Evolutionary conservation across 2,113 vertebrate genomes (phyloP), one percentile per base, ranked within the genome.

Genomic region (Alaudala cheleensis): DNA sequence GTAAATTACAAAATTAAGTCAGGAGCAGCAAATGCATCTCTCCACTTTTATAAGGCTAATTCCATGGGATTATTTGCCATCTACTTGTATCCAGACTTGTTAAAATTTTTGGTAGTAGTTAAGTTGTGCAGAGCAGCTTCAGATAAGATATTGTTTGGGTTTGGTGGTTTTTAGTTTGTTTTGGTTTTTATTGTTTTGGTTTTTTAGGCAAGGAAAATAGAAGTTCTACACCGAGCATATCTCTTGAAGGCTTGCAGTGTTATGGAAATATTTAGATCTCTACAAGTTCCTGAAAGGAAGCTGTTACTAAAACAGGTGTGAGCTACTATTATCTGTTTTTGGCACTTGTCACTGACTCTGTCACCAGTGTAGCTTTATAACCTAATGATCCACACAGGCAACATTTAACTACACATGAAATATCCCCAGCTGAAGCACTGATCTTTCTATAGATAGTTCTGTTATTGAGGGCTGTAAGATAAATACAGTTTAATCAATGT

Each of bases 1-100:
- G 45, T 81, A 91, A 91, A 88, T 87, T 92, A 86, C 66, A 57
- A 92, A 94, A 81, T 80, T 24, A 85, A 92, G 42, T 76, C 72
- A 62, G n/a, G 66, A 88, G 72, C 56, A 90, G 57, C 31, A 92
- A 93, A 67, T 18, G 25, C 23, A 20, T 67, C 17, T 57, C 84
- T 53, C 29, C 1, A 2, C 51, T 81, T 76, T 47, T 22, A n/a
- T 28, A n/a, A 65, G 14, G n/a, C 33, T 73, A 72, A 92, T 92
- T 81, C 71, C 20, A 20, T 49, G 42, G 49, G 37, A 45, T 81
- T 86, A n/a, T 82, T 86, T 86, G 44, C 33, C 34, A 24, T 33
- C 24, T 62, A 19, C 11, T 64, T 72, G 28, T 12, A 45, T 51
- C 44, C 31, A 65, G 34, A 42, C 7, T 66, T 56, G 24, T 8